Percentiles rank a stretch among this genome's conserved stretches.
Conservation (phyloP, 2,888 invertebrate species). For the Ophion obscuratus region DNA sequence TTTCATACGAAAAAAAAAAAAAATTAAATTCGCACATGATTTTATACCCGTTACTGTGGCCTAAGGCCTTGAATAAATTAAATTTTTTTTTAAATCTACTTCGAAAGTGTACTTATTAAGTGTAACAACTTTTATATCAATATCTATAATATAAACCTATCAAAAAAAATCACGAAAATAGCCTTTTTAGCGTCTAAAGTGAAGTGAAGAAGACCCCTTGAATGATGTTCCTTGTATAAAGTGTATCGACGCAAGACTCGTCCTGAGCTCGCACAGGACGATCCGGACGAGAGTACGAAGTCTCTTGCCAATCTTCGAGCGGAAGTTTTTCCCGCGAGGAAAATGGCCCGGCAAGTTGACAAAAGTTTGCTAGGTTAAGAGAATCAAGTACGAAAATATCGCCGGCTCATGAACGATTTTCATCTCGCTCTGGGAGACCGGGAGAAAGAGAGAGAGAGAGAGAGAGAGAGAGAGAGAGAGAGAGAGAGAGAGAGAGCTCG, state of each 20-base stretch:
- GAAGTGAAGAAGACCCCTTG: too few species aligned
- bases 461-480: constrained; percentile 32
- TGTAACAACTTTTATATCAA: too few species aligned
- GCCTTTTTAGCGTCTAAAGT: too few species aligned
- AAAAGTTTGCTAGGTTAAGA: constrained; percentile 6
- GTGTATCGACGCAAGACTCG: background rate
- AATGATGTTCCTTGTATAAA: background rate
- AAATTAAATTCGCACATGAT: too few species aligned
- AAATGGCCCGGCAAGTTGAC: background rate
- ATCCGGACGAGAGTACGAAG: background rate
- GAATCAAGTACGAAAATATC: constrained; percentile 57
- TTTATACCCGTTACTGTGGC: too few species aligned
- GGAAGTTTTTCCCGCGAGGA: background rate
- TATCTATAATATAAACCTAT: too few species aligned
- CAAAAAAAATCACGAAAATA: too few species aligned
- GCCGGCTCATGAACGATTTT: constrained; percentile 40
- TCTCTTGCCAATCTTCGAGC: background rate
- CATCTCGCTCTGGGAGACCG: constrained; percentile 29
- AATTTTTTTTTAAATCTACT: too few species aligned
- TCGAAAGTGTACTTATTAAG: too few species aligned
- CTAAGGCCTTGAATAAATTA: too few species aligned
- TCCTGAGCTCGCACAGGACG: background rate
- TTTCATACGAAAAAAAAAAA: too few species aligned
- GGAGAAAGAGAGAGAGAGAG: constrained; percentile 6
- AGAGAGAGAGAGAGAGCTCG: constrained; percentile 46